These are phyloP conservation scores for Pantelozetes paolii DNA, from an alignment of 2,888 invertebrate genomes.

Conservation along the genomic window DNA sequence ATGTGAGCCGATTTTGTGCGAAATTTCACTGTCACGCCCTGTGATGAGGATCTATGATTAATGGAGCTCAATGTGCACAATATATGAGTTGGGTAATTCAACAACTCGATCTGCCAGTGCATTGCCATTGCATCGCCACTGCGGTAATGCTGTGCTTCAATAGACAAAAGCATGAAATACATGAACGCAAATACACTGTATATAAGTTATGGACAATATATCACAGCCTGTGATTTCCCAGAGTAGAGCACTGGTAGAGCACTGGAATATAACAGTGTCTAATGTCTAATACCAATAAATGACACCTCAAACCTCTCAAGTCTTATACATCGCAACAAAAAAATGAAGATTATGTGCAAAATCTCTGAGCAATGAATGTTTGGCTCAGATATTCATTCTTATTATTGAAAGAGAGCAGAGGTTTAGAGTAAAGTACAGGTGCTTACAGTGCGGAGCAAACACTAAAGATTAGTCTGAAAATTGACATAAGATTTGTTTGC, in stretches of 20 bases:
- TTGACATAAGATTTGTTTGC: slow-evolving; percentile 27
- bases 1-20: slow-evolving; percentile 12
- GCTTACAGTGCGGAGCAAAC: not conserved
- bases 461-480: not conserved
- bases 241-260: not conserved
- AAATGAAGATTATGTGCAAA: not conserved
- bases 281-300: slow-evolving; percentile 23
- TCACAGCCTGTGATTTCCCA: slow-evolving; percentile 36
- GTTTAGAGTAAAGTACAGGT: slow-evolving; percentile 11
- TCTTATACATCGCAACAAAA: no score
- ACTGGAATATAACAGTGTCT: no score
- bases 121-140: slow-evolving; percentile 9
- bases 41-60: slow-evolving; percentile 41
- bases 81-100: slow-evolving; percentile 33
- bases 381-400: not conserved
- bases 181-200: slow-evolving; percentile 13
- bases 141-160: slow-evolving; percentile 19
- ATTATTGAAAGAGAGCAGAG: not conserved
- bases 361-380: not conserved
- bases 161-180: slow-evolving; percentile 27
- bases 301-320: slow-evolving; percentile 26
- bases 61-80: slow-evolving; percentile 31
- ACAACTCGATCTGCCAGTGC: not conserved
- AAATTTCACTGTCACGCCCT: slow-evolving; percentile 39
- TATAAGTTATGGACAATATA: slow-evolving; percentile 35